Evolutionary conservation across 2,797 vertebrate species (phyloP), one percentile per base, ranked within the genome.

Genomic region (Xiphophorus birchmanni): DNA sequence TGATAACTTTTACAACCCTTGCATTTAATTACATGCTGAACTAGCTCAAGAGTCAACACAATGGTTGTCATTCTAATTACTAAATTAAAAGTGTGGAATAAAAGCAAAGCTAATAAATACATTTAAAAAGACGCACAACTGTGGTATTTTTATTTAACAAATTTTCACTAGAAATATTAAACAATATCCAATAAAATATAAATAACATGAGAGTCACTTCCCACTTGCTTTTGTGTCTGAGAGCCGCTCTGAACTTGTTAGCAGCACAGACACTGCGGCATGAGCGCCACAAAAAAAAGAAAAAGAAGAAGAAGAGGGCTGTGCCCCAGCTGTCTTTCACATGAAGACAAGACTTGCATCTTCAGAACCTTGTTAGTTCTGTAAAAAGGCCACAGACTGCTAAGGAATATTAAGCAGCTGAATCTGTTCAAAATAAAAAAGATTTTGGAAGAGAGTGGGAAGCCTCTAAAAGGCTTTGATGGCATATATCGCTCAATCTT

Each of bases 331-430:
- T 90, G 93, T 86, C 89, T 94, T 87, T 91, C 82, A 89, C 85
- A 90, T 54, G 84, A 91, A 94, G 90, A 94, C 95, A 95, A 93
- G 93, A 86, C 87, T 91, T 84, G 87, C 93, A 95, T 92, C 94
- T 91, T 89, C 92, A 90, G 91, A 94, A 93, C 91, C 93, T 94
- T 93, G 92, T 93, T 94, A 92, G 92, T 92, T 94, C 91, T 94
- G 88, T 92, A 92, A 95, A 95, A 94, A 93, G 93, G 94, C 92
- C 93, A 92, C 90, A n/a, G 92, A 94, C 93, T 94, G 90, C 84
- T 92, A 93, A 90, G 84, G 95, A 96, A 96, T 96, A 96, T 95
- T 95, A 96, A 96, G 87, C 90, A 95, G 95, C 74, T 88, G 86
- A 79, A 87, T 90, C 88, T 89, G 83, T 87, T 85, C 52, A 88